These are phyloP conservation scores for Gymnoscelis rufifasciata DNA, from an alignment of 2,888 invertebrate species.

Conservation along the genomic window DNA sequence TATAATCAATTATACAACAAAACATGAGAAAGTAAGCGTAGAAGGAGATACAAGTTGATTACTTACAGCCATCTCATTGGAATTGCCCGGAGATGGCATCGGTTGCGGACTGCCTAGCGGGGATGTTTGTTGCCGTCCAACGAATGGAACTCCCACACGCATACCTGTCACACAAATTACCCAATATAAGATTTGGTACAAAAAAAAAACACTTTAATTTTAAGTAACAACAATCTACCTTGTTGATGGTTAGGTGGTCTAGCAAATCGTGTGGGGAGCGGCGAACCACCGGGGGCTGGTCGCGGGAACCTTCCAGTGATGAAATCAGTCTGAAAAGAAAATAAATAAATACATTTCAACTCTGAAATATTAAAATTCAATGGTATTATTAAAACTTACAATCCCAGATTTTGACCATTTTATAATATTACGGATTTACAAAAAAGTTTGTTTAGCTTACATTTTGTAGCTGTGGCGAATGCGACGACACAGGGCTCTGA, in stretches of 20 bases:
- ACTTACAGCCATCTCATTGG: conserved; percentile 67
- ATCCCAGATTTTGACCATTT: no score
- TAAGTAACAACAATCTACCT: no score
- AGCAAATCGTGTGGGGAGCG: conserved; percentile 64
- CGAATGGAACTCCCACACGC: conserved; percentile 68
- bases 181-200: no score
- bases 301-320: conserved; percentile 61
- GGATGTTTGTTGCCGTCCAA: conserved; percentile 66
- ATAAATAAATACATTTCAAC: background rate
- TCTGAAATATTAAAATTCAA: no score
- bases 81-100: conserved; percentile 69
- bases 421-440: background rate
- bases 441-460: conserved; percentile 40
- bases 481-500: conserved; percentile 70
- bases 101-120: conserved; percentile 75
- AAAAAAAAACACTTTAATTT: no score
- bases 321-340: conserved; percentile 50
- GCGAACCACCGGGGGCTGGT: conserved; percentile 68
- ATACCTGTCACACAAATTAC: no score
- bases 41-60: no score
- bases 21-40: background rate
- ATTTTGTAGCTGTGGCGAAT: conserved; percentile 71
- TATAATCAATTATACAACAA: no score
- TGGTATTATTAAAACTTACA: no score
- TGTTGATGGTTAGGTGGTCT: conserved; percentile 71